A percentile compares a stretch with the other conserved stretches of the same genome.
Conservation (phyloP, 2,888 invertebrate species). For the Drosophila bunnanda region DNA sequence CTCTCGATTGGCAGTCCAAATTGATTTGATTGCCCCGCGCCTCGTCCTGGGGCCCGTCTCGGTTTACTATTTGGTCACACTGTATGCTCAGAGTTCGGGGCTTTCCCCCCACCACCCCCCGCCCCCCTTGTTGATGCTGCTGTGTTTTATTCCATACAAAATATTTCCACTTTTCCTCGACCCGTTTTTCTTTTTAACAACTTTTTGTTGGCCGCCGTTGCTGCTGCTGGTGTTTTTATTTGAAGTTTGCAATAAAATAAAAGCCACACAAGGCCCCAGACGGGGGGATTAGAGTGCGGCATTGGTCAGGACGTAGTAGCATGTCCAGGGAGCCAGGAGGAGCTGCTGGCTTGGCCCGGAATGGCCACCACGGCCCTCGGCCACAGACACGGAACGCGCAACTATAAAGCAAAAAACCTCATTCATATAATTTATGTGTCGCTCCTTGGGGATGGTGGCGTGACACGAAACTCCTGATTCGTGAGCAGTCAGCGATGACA, state of each 20-base stretch:
- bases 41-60: not conserved
- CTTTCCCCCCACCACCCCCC: no score
- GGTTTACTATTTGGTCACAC: conserved; percentile 17
- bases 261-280: conserved; percentile 63
- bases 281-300: conserved; percentile 30
- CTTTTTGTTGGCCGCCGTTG: conserved; percentile 32
- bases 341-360: conserved; percentile 28
- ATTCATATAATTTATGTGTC: conserved; percentile 51
- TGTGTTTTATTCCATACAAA: conserved; percentile 49
- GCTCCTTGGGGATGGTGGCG: conserved; percentile 32
- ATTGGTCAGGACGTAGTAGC: conserved; percentile 13
- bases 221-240: conserved; percentile 56
- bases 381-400: conserved; percentile 54
- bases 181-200: conserved; percentile 33
- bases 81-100: not conserved
- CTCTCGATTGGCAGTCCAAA: conserved; percentile 18
- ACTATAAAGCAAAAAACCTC: conserved; percentile 73
- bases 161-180: conserved; percentile 23
- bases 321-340: conserved; percentile 2
- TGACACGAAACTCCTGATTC: conserved; percentile 5
- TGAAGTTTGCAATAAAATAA: conserved; percentile 75
- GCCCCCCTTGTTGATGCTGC: no score
- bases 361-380: conserved; percentile 41
- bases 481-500: not conserved
- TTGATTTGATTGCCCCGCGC: conserved; percentile 39